Evolutionary conservation across 2,888 invertebrate genomes (phyloP), one percentile per base, ranked within the genome.

Genomic region (Achlya flavicornis): DNA sequence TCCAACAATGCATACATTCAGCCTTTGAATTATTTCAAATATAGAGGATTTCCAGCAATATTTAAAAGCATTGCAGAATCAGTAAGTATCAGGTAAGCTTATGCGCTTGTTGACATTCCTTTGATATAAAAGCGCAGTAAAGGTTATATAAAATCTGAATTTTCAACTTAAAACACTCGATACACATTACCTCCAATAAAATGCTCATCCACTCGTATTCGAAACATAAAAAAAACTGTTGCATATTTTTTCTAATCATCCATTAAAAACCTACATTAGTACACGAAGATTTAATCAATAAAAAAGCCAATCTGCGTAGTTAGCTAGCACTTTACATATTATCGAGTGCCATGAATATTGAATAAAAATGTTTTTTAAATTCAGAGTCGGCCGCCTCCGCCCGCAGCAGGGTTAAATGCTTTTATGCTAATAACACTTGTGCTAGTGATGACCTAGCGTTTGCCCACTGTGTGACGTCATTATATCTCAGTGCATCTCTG

Each of bases 301-400:
- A 35, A 57, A 61, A 43, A 62, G 62, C 19, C 62, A 57, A 62
- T 57, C 41, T 62, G 38, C n/a, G 57, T 26, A 62, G 41, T 62
- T 57, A 57, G 41, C 46, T 53, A 26, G 57, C 57, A 57, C 57
- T 62, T 62, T 43, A 41, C 62, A 62, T 62, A 62, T 57, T 62
- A 57, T 57, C 53, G 53, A 46, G 46, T 19, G 53, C 19, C 16
- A 26, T 62, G 61, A 57, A 62, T 57, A 57, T 57, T 53, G 35
- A 62, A 57, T 62, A 10, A 46, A 33, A 14, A 14, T 46, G 11
- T 61, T 61, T 38, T 53, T 53, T 46, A 46, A 53, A 53, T 53
- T 53, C 19, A 19, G 53, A 16, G 16, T 6, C 4, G 48, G 48
- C 14, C 16, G 48, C 26, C 26, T 26, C 16, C 48, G 16, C 48